Evolutionary conservation across 1,140 invertebrate genomes (phyloP).

Genomic region (Sipha flava): DNA sequence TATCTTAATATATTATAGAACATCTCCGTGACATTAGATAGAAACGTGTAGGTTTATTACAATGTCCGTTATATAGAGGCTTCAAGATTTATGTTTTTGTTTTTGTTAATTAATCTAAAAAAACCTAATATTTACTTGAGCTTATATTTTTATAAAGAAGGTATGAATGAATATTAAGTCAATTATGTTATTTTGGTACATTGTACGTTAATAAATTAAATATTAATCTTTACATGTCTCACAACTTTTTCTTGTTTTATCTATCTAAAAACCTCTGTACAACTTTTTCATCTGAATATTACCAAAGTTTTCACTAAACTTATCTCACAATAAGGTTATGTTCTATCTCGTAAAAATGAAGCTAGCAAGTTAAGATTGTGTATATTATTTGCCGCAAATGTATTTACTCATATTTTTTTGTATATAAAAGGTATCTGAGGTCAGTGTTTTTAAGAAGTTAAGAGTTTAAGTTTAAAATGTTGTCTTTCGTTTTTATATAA

Average conservation of each 20-base stretch:
- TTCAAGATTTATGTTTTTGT: too few species aligned
- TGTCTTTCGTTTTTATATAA: neutral
- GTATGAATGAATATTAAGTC: too few species aligned
- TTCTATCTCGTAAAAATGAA: neutral
- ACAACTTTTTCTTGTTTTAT: neutral
- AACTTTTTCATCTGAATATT: neutral
- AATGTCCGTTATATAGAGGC: too few species aligned
- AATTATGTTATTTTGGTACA: too few species aligned
- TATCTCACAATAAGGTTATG: neutral
- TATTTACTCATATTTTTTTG: neutral
- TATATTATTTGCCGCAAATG: neutral
- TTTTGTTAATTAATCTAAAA: too few species aligned
- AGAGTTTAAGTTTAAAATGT: neutral
- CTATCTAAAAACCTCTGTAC: neutral
- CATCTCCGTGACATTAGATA: too few species aligned
- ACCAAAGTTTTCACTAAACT: neutral
- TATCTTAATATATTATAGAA: too few species aligned
- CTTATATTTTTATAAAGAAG: too few species aligned
- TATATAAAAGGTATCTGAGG: neutral
- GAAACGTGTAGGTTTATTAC: too few species aligned
- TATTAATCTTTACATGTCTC: too few species aligned
- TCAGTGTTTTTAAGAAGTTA: neutral
- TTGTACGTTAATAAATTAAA: too few species aligned
- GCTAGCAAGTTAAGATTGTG: neutral
- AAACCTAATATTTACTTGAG: too few species aligned